Evolutionary conservation across 2,888 invertebrate species (phyloP).

Genomic region (Lobophora halterata): DNA sequence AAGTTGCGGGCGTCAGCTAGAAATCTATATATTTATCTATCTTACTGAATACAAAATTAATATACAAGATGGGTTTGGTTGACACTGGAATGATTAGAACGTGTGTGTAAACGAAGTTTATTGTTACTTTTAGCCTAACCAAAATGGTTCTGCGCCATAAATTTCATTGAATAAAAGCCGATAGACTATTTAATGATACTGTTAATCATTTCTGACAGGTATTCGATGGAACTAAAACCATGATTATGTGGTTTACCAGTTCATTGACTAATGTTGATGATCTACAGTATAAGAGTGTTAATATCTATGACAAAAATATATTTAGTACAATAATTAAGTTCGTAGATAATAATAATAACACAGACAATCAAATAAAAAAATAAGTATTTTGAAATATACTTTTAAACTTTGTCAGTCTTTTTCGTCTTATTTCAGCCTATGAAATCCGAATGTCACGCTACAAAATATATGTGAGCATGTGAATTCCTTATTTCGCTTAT

Average conservation of each 20-base stretch:
- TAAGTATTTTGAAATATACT: too few species aligned
- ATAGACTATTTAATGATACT: slow-evolving; percentile 25
- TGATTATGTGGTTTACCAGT: slow-evolving; percentile 29
- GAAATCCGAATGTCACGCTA: slow-evolving; percentile 11
- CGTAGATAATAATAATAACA: too few species aligned
- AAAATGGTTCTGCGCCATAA: slow-evolving; percentile 18
- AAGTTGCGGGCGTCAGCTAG: too few species aligned
- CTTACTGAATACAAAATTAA: too few species aligned
- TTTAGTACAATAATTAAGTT: too few species aligned
- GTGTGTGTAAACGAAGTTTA: slow-evolving; percentile 14
- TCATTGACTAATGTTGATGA: slow-evolving; percentile 21
- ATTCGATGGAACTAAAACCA: slow-evolving; percentile 26
- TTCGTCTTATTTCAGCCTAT: slow-evolving; percentile 13
- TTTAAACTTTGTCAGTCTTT: too few species aligned
- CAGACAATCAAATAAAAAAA: too few species aligned
- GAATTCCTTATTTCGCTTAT: slow-evolving; percentile 51
- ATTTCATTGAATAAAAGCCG: slow-evolving; percentile 23
- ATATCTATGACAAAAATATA: too few species aligned
- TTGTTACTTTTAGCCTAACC: slow-evolving; percentile 11
- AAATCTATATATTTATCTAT: too few species aligned
- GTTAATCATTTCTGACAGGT: slow-evolving; percentile 25
- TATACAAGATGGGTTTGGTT: too few species aligned
- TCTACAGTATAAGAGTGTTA: too few species aligned
- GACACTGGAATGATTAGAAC: too few species aligned
- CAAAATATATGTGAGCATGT: slow-evolving; percentile 28